A percentile compares a stretch with the other conserved stretches of the same genome.
Evolutionary conservation across 2,113 vertebrate species (phyloP).

Genomic region (Mormyrus lacerda): DNA sequence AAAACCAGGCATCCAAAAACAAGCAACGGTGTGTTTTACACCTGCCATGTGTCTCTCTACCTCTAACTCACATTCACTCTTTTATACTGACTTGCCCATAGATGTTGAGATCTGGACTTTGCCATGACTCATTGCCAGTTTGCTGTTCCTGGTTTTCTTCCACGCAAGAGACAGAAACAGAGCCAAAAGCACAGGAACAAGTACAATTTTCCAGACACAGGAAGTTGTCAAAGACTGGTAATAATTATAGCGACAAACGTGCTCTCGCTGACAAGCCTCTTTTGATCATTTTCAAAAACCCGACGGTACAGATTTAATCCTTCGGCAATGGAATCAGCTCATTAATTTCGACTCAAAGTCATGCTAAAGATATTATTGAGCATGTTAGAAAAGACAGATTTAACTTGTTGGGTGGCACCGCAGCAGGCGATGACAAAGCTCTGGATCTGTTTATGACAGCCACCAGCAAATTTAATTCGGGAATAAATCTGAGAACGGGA

Average conservation of each 20-base stretch:
- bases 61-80: not conserved
- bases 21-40: not conserved
- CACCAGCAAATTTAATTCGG: not conserved
- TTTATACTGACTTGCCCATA: not conserved
- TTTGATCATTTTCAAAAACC: slow-evolving; percentile 33
- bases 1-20: not conserved
- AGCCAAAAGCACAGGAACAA: slow-evolving; percentile 32
- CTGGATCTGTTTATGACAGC: not conserved
- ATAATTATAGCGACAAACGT: slow-evolving; percentile 48
- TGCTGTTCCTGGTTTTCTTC: not conserved
- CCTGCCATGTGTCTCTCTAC: not conserved
- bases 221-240: slow-evolving; percentile 46
- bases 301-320: not conserved
- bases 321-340: not conserved
- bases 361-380: not conserved
- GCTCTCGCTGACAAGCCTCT: slow-evolving; percentile 35
- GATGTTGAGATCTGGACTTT: not conserved
- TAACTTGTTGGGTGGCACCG: too few relatives aligned
- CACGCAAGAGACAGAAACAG: slow-evolving; percentile 17
- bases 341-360: not conserved
- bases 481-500: not conserved
- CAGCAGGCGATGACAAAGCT: not conserved
- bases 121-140: not conserved
- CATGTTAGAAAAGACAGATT: not conserved
- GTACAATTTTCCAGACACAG: slow-evolving; percentile 39